Conservation (phyloP, 2,888 invertebrate genomes). For the Pseudeuparius sepicola region DNA sequence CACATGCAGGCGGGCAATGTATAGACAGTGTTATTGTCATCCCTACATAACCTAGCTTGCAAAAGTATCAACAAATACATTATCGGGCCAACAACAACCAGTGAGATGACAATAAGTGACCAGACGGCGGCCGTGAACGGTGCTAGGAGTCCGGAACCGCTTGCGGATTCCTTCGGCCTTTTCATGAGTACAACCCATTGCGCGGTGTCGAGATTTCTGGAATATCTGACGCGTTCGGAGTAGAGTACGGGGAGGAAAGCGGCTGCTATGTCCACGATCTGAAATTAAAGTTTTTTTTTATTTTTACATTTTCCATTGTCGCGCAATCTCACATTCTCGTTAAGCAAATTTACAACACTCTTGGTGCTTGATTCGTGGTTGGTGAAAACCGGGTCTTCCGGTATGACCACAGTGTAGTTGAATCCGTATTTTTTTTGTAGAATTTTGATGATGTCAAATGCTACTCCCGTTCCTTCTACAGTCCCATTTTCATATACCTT, state of each 20-base stretch:
- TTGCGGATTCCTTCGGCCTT: slow-evolving; percentile 70
- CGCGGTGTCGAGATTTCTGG: slow-evolving; percentile 59
- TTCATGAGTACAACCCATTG: slow-evolving; percentile 72
- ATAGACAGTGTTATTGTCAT: slow-evolving; percentile 47
- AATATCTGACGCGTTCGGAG: slow-evolving; percentile 45
- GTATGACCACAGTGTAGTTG: slow-evolving; percentile 58
- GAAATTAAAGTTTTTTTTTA: slow-evolving; percentile 22
- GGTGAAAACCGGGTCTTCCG: slow-evolving; percentile 45
- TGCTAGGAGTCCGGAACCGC: slow-evolving; percentile 71
- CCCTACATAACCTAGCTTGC: slow-evolving; percentile 52
- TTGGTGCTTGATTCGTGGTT: slow-evolving; percentile 45
- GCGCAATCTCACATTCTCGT: slow-evolving; percentile 28
- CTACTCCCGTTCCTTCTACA: slow-evolving; percentile 55
- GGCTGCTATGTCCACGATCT: slow-evolving; percentile 71
- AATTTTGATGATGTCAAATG: slow-evolving; percentile 61
- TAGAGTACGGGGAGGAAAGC: slow-evolving; percentile 63
- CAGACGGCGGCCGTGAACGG: slow-evolving; percentile 57
- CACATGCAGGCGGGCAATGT: slow-evolving; percentile 65
- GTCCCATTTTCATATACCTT: slow-evolving; percentile 43
- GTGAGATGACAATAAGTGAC: slow-evolving; percentile 60
- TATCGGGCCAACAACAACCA: slow-evolving; percentile 66
- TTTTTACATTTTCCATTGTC: not conserved
- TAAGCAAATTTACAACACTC: slow-evolving; percentile 56
- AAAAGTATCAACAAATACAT: slow-evolving; percentile 61
- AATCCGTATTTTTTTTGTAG: slow-evolving; percentile 62